Base-by-base conservation (phyloP, 2,113 vertebrate genomes). In the Ivindomyrus marchei region DNA sequence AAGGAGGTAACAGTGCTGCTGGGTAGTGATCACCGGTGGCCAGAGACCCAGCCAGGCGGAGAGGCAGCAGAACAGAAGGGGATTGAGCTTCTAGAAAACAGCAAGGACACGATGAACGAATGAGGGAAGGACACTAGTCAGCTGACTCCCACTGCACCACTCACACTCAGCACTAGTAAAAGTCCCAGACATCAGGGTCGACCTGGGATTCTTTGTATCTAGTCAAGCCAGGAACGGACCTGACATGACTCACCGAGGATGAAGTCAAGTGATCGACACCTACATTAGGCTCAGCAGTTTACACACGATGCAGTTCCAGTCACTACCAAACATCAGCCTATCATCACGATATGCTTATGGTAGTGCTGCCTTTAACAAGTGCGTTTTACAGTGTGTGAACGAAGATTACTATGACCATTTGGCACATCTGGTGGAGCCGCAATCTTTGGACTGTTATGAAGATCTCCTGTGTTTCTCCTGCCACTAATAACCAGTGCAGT, bases 401-500 rank as follows among this genome's bases (percentile, higher is more conserved):
- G 31, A 62, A 17, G 4, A 49, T 86, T 74, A 89, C 52, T 24
- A 15, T 47, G 31, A 45, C 19, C 5, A 8, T 83, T 9, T 42
- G 46, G 6, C 11, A 47, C 42, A 36, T 52, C 42, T 86, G n/a
- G 15, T 46, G 66, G 56, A 77, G 62, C 84, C 46, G 27, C 13
- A 19, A n/a, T 91, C 91, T 92, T 92, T 91, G 91, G 91, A 91
- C 89, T 91, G 90, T 90, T 91, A 91, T 91, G 89, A 47, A 92
- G 91, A 92, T 90, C 89, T 91, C 36, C 90, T 42, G 88, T 88
- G 92, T 92, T 93, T 94, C 90, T 90, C 88, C 88, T 88, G 92
- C 87, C 90, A 92, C 93, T 94, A 92, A 91, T 90, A 93, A 93
- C 92, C 92, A 89, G 90, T 89, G 88, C 62, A 89, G 89, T 93